Evolutionary conservation across 2,888 invertebrate genomes (phyloP).

Genomic region (Gymnocheta viridis): DNA sequence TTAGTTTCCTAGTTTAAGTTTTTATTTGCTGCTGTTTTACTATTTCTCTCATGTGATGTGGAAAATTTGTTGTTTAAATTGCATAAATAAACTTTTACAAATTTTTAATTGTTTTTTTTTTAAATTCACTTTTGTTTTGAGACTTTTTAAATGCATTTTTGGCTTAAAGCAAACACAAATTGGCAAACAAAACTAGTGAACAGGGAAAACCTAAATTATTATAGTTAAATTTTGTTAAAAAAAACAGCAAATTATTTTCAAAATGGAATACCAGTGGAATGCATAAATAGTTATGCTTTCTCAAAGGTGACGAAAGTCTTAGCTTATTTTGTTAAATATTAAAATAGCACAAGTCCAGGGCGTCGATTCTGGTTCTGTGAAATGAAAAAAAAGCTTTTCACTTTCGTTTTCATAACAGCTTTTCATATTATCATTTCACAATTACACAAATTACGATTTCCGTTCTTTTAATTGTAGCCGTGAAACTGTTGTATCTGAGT

Average conservation of each 20-base stretch:
- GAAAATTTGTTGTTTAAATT: conserved; percentile 57
- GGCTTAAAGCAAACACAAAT: neutral
- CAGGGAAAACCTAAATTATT: conserved; percentile 27
- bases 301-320: neutral
- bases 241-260: neutral
- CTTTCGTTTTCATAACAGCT: no score
- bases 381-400: no score
- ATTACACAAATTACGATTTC: no score
- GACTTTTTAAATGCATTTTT: conserved; percentile 58
- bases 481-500: no score
- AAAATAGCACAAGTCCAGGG: neutral
- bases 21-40: conserved; percentile 49
- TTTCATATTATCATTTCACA: no score
- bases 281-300: conserved; percentile 1
- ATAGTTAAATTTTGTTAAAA: neutral
- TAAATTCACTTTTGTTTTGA: conserved; percentile 63
- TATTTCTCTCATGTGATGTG: conserved; percentile 20
- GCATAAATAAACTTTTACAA: conserved; percentile 60
- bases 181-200: conserved; percentile 15
- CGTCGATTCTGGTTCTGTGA: no score
- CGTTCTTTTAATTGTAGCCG: no score
- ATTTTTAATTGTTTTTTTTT: conserved; percentile 62
- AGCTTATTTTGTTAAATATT: neutral
- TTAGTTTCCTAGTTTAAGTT: conserved; percentile 47
- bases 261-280: conserved; percentile 7